Evolutionary conservation across 2,888 invertebrate species (phyloP), one percentile per base, ranked within the genome.

Genomic region (Eucera pruinosa): DNA sequence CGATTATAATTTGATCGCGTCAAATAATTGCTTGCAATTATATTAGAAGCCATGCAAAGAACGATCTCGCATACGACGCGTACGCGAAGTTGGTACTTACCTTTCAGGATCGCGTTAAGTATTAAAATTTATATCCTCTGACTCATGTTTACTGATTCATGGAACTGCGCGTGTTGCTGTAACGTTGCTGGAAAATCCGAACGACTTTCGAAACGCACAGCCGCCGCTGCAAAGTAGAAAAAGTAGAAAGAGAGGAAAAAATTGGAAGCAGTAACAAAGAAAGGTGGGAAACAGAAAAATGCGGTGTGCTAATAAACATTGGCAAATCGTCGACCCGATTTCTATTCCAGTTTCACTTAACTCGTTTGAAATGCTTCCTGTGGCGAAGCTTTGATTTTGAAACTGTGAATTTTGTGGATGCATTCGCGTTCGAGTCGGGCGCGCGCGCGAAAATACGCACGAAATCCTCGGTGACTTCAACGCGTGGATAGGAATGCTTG

Each of bases 301-400:
- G 18, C 45, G 47, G 39, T 78, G 78, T 78, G 48, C 60, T 54
- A 78, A 75, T 54, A 57, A 60, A 25, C 25, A 45, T 82, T 83
- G 70, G 68, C 33, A 66, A 78, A 76, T 25, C 52, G 11, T 18
- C 33, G 72, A 36, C 65, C 66, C 45, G 82, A 73, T 82, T 83
- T 81, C 81, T 78, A 81, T 33, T 73, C 39, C 15, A 81, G 76
- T 83, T 83, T 78, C 81, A 67, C 81, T 69, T 5, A 67, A 41
- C 82, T 78, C 81, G 64, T 78, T 69, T 5, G 72, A 41, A 66
- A 55, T 60, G 6, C 2, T 52, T 61, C 27, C n/a, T 7, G 27
- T 18, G 2, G 27, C 15, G 48, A 11, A 45, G 23, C 57, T 27
- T 15, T 36, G 9, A 48, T 50, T 39, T 39, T 6, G 43, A 39